A percentile compares a stretch with the other conserved stretches of the same genome.
Conservation (phyloP, 1,140 invertebrate species). For the Drosophila littoralis region DNA sequence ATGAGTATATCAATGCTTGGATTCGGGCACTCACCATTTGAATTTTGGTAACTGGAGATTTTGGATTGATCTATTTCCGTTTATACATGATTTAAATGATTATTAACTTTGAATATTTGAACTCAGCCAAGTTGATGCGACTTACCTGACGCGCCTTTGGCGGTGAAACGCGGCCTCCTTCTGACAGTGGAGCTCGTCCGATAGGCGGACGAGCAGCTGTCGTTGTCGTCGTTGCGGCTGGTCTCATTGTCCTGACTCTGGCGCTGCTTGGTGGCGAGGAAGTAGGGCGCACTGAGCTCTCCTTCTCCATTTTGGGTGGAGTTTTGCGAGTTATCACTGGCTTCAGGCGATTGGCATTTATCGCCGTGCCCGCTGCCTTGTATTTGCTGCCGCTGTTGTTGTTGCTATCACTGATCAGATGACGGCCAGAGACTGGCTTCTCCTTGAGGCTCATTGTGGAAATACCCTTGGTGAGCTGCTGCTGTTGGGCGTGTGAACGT, state of each 20-base stretch:
- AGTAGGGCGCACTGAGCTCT: neutral
- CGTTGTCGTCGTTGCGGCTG: neutral
- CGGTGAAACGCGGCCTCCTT: slow-evolving; percentile 1
- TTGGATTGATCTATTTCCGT: slow-evolving; percentile 35
- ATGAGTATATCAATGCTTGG: neutral
- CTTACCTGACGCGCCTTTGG: slow-evolving; percentile 22
- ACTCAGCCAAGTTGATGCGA: neutral
- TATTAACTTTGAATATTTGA: slow-evolving; percentile 5
- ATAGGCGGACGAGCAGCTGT: neutral
- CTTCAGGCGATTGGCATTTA: slow-evolving; percentile 46
- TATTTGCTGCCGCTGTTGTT: slow-evolving; percentile 52
- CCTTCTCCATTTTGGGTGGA: slow-evolving; percentile 34
- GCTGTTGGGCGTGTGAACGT: slow-evolving; percentile 24
- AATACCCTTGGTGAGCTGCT: slow-evolving; percentile 50
- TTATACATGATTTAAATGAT: slow-evolving; percentile 12
- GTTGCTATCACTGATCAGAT: slow-evolving; percentile 51
- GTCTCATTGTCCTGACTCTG: neutral
- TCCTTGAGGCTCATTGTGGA: slow-evolving; percentile 54
- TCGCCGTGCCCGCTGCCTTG: slow-evolving; percentile 8
- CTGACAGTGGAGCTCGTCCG: neutral
- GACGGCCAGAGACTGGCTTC: slow-evolving; percentile 11
- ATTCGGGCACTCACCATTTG: slow-evolving; percentile 47
- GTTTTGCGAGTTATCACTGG: slow-evolving; percentile 62
- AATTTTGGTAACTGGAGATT: slow-evolving; percentile 61
- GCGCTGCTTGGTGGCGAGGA: slow-evolving; percentile 7